Conservation (phyloP, 2,888 invertebrate species). For the Theodoxus fluviatilis region DNA sequence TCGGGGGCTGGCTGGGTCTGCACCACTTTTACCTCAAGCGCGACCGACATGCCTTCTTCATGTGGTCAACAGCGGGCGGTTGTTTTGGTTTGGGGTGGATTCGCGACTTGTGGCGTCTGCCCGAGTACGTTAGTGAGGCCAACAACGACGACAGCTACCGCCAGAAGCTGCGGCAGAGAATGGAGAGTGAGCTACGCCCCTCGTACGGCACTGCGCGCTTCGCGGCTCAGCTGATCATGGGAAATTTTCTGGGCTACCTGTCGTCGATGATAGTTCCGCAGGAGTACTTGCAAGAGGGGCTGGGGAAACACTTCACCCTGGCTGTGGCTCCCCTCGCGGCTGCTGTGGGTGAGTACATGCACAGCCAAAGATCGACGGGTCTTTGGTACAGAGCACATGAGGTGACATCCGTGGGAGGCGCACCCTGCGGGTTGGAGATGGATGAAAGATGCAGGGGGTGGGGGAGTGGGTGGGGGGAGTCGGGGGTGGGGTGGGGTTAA, state of each 20-base stretch:
- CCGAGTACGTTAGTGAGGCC: constrained; percentile 80
- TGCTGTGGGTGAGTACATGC: constrained; percentile 42
- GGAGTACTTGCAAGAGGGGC: constrained; percentile 30
- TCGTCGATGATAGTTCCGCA: constrained; percentile 39
- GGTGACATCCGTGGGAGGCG: no score
- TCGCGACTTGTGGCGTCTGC: constrained; percentile 83
- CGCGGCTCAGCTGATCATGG: constrained; percentile 50
- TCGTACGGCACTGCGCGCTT: constrained; percentile 40
- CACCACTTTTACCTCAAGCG: constrained; percentile 90
- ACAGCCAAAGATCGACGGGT: not conserved
- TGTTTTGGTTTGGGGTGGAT: constrained; percentile 87
- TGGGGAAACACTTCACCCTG: constrained; percentile 26
- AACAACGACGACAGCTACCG: constrained; percentile 42
- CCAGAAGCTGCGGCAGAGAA: not conserved
- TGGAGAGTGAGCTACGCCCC: constrained; percentile 3
- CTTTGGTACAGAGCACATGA: no score
- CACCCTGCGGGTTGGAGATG: no score
- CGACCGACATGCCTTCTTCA: constrained; percentile 88
- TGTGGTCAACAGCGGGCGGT: constrained; percentile 83
- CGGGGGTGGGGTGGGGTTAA: no score
- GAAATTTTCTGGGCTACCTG: constrained; percentile 47
- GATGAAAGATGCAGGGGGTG: no score
- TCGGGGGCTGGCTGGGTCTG: constrained; percentile 86
- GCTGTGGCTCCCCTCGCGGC: constrained; percentile 42
- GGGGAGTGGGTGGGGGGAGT: no score